Evolutionary conservation across 2,113 vertebrate genomes (phyloP), one percentile per base, ranked within the genome.

Genomic region (Brevimyrus niger): DNA sequence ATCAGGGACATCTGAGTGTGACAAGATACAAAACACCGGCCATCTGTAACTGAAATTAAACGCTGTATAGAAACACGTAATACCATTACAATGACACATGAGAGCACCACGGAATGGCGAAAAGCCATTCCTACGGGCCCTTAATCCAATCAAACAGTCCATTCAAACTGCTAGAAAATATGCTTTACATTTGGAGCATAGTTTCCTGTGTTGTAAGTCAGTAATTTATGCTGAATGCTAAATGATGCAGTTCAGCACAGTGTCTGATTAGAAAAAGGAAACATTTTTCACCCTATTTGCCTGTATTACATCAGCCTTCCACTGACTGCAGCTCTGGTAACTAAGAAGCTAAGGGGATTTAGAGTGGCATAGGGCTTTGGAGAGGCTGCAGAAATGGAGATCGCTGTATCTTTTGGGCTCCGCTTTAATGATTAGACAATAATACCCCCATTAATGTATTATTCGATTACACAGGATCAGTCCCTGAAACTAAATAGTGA

Each of bases 281-380:
- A 35, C 48, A 10, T 53, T 27, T 50, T 53, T 53, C 35, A 31
- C 85, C 50, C 27, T 53, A 53, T 87, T 87, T 87, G 23, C 50
- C 27, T 53, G 47, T 86, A 53, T 86, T 86, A 46, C 84, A 86
- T 86, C 84, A 86, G 84, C 84, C 48, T 17, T 86, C 48, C 48
- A 23, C 27, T 55, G 85, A 51, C 47, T 87, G 85, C 35, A 38
- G 44, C 47, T 69, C 61, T 80, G 27, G 48, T 53, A 35, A 35
- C 50, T 51, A 3, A 19, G 27, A 87, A 53, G 50, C 48, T 53
- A 55, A 19, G 31, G 85, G 85, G 85, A 87, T 55, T 87, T 53
- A 87, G 47, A 21, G 48, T n/a, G 2, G 48, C 31, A 2, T 5
- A 3, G 23, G 15, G 27, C 15, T 53, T 27, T 35, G 15, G 1